These are phyloP conservation scores for Psittacula derbiana DNA, from an alignment of 2,797 vertebrate species.

Conservation along the genomic window DNA sequence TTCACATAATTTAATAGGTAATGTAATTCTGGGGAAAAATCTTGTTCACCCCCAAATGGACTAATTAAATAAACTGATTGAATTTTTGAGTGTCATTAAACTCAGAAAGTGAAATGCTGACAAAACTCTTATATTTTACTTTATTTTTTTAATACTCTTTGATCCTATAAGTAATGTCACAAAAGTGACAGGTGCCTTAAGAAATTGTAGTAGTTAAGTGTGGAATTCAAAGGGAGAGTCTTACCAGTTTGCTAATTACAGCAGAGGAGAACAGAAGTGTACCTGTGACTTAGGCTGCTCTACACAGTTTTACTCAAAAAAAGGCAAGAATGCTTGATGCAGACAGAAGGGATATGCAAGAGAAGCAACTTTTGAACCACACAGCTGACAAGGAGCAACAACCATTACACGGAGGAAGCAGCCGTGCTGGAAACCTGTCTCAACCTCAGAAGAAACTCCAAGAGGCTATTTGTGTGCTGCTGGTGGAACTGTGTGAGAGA, in stretches of 20 bases:
- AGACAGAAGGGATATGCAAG: conserved; percentile 14
- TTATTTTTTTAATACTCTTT: not conserved
- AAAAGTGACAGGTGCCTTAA: conserved; percentile 32
- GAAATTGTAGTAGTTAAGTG: conserved; percentile 75
- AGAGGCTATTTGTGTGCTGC: conserved; percentile 83
- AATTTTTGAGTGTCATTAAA: not conserved
- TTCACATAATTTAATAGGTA: conserved; percentile 43
- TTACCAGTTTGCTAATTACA: conserved; percentile 59
- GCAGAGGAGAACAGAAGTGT: not conserved
- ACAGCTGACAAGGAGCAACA: not conserved
- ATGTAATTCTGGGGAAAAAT: conserved; percentile 17
- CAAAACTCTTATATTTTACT: not conserved
- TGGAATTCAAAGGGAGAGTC: conserved; percentile 77
- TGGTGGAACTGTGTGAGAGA: conserved; percentile 90
- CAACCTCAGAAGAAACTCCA: conserved; percentile 77
- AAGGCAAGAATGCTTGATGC: conserved; percentile 63
- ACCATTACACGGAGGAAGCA: not conserved
- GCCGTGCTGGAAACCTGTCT: not conserved
- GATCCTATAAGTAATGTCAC: conserved; percentile 32
- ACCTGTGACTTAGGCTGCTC: not conserved
- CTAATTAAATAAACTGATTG: conserved; percentile 60
- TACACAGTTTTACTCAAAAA: not conserved
- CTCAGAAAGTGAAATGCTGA: not conserved
- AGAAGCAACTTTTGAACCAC: not conserved
- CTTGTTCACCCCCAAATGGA: conserved; percentile 1